These are phyloP conservation scores for Acipenser transmontanus DNA, from an alignment of 2,797 vertebrate genomes.

Conservation along the genomic window DNA sequence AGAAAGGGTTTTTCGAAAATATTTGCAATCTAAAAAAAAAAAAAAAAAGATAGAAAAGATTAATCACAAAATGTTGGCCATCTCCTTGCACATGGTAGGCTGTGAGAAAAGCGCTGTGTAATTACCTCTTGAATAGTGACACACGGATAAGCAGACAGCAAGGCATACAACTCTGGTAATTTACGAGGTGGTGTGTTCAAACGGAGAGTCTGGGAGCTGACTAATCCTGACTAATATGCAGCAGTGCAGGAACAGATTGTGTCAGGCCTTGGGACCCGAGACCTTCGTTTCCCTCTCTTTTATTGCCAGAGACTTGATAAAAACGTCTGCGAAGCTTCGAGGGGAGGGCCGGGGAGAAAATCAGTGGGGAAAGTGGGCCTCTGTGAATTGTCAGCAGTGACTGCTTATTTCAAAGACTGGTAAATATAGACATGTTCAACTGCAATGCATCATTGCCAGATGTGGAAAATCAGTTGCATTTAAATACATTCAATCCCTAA, in stretches of 20 bases:
- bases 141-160: slow-evolving; percentile 14
- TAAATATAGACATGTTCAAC: slow-evolving; percentile 28
- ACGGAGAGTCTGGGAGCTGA: slow-evolving; percentile 16
- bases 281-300: slow-evolving; percentile 2
- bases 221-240: slow-evolving; percentile 29
- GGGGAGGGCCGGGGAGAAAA: slow-evolving; percentile 1
- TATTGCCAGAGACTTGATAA: slow-evolving; percentile 30
- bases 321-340: slow-evolving; percentile 22
- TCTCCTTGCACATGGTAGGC: slow-evolving; percentile 1
- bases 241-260: slow-evolving; percentile 24
- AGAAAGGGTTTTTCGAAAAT: not conserved
- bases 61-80: not conserved
- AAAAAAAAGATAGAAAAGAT: slow-evolving; percentile 10
- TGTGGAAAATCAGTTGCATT: not conserved
- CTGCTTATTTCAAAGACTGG: slow-evolving; percentile 25
- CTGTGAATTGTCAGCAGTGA: slow-evolving; percentile 33
- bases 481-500: slow-evolving; percentile 4
- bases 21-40: not conserved
- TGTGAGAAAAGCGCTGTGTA: slow-evolving; percentile 15
- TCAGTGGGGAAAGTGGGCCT: slow-evolving; percentile 10
- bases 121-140: slow-evolving; percentile 26
- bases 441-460: slow-evolving; percentile 25
- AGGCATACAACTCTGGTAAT: slow-evolving; percentile 26
- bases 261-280: slow-evolving; percentile 13
- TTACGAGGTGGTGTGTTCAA: slow-evolving; percentile 26